phyloP scores from a whole-genome alignment of 2,113 vertebrate genomes.

The Gadus chalcogrammus region DNA sequence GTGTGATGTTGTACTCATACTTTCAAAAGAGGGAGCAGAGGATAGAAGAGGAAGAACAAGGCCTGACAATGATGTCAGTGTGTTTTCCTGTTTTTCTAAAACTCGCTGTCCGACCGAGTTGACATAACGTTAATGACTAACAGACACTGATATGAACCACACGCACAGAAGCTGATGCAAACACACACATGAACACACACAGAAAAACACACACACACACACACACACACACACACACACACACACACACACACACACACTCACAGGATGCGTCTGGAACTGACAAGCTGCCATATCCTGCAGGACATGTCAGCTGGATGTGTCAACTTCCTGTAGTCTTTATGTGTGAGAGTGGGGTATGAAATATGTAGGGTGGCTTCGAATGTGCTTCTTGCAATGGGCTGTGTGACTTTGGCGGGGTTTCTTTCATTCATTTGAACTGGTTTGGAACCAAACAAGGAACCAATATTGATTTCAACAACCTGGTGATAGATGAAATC shows the following conservation, averaged over 20 bases:
- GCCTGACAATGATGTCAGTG: too few species aligned
- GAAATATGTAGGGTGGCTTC: neutral
- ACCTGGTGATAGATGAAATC: neutral
- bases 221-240: neutral
- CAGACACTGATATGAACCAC: neutral
- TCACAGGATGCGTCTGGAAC: slow-evolving; percentile 28
- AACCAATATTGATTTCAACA: neutral
- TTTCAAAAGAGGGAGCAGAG: too few species aligned
- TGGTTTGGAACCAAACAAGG: neutral
- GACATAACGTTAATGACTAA: slow-evolving; percentile 27
- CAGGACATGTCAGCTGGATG: slow-evolving; percentile 28
- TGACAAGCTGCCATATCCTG: slow-evolving; percentile 33
- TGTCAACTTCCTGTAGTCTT: slow-evolving; percentile 12
- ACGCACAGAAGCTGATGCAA: neutral
- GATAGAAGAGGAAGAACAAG: slow-evolving; percentile 16
- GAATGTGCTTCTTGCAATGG: too few species aligned
- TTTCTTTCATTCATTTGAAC: neutral
- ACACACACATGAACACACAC: neutral
- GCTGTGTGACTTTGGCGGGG: neutral
- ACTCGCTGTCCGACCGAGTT: slow-evolving; percentile 25
- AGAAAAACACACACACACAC: too few species aligned
- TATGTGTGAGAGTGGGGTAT: slow-evolving; percentile 5
- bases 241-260: neutral
- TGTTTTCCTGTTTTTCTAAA: slow-evolving; percentile 38
- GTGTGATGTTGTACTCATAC: neutral